Conservation (phyloP, 2,113 vertebrate species). For the Cairina moschata region DNA sequence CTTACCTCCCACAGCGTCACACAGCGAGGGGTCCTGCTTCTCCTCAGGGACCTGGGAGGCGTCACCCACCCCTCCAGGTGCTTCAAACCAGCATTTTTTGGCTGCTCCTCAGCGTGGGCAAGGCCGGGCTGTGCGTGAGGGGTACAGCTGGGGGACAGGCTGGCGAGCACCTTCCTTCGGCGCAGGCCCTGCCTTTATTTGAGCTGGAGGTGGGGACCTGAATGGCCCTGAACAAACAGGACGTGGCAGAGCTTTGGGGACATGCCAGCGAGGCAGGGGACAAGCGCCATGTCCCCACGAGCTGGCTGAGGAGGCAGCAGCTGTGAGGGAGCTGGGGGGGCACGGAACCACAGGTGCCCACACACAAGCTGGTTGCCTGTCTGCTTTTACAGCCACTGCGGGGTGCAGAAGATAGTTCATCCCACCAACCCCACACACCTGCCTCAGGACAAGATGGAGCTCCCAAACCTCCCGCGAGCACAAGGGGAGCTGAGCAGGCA, state of each 20-base stretch:
- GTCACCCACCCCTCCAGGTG: background rate
- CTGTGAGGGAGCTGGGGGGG: no score
- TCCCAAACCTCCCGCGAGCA: background rate
- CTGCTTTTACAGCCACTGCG: rapidly evolving
- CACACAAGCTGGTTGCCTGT: no score
- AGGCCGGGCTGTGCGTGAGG: background rate
- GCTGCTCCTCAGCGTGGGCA: background rate
- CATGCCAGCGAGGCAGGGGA: background rate
- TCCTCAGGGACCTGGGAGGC: background rate
- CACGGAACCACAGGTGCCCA: no score
- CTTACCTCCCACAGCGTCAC: background rate
- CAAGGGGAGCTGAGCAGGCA: background rate
- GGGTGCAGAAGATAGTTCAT: background rate
- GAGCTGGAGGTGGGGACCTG: background rate
- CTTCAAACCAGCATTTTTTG: background rate
- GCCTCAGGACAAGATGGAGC: rapidly evolving
- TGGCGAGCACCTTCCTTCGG: background rate
- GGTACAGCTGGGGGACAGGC: background rate
- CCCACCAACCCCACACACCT: background rate
- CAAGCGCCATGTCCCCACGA: no score
- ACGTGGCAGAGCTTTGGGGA: background rate
- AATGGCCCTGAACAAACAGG: background rate
- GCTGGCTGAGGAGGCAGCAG: no score
- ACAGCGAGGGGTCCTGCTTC: background rate
- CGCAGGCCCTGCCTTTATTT: conserved; percentile 19